phyloP scores from a whole-genome alignment of 2,797 vertebrate genomes.

The Megaceryle alcyon region DNA sequence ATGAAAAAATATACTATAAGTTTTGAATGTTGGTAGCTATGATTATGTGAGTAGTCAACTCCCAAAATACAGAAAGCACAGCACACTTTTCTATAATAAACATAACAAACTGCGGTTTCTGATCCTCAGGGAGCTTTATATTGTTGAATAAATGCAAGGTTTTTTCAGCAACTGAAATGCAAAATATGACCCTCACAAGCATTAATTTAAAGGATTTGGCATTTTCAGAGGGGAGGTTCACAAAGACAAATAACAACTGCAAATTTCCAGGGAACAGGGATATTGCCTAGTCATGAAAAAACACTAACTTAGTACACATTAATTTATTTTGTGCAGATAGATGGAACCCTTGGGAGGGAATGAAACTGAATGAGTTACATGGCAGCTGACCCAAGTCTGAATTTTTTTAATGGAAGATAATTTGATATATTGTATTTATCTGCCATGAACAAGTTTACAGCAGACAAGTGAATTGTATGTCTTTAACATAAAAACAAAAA shows the following conservation, averaged over 20 bases:
- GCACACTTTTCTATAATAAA: constrained; percentile 14
- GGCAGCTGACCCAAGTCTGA: constrained; percentile 35
- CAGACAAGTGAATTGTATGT: constrained; percentile 9
- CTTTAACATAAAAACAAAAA: neutral
- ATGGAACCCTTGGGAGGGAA: constrained; percentile 58
- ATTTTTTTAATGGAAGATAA: constrained; percentile 55
- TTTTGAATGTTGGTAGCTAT: constrained; percentile 15
- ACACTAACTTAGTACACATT: neutral
- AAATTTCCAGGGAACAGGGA: constrained; percentile 53
- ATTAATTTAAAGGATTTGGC: constrained; percentile 69
- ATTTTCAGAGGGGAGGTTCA: constrained; percentile 59
- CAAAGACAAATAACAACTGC: constrained; percentile 61
- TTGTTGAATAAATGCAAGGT: constrained; percentile 46
- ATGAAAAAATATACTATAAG: neutral
- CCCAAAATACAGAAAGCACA: constrained; percentile 28
- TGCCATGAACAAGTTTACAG: neutral
- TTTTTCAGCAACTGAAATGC: constrained; percentile 68
- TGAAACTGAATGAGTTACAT: neutral
- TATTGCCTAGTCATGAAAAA: constrained; percentile 64
- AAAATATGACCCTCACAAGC: constrained; percentile 63
- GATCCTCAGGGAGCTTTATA: constrained; percentile 39
- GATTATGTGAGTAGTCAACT: neutral
- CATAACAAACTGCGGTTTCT: neutral
- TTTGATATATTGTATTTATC: constrained; percentile 51
- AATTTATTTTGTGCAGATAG: constrained; percentile 51